These are phyloP conservation scores for Heteronetta atricapilla DNA, from an alignment of 2,113 vertebrate genomes.

Conservation along the genomic window DNA sequence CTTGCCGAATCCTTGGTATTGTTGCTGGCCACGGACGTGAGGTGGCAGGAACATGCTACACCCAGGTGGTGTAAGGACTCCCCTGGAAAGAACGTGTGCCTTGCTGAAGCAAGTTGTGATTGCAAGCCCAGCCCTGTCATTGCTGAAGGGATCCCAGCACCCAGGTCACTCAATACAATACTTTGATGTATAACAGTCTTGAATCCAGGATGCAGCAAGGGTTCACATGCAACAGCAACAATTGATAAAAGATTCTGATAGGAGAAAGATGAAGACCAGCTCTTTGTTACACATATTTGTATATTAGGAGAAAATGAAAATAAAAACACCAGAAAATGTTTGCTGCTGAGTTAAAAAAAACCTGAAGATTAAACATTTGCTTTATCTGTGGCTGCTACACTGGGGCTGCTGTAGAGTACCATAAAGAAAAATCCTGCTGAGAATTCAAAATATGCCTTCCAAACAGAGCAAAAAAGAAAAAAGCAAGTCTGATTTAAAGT, in stretches of 20 bases:
- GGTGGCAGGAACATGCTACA: not conserved
- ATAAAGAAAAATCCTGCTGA: not conserved
- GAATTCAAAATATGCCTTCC: not conserved
- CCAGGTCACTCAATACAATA: not conserved
- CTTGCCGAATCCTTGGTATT: not conserved
- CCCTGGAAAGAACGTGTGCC: rapidly evolving
- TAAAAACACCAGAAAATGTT: not conserved
- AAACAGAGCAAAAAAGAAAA: not conserved
- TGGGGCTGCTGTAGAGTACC: not conserved
- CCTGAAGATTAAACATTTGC: not conserved
- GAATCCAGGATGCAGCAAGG: not conserved
- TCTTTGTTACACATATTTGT: not conserved
- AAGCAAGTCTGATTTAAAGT: not conserved
- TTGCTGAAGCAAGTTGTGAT: not conserved
- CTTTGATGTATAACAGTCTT: not conserved
- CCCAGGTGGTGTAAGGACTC: not conserved
- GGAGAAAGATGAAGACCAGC: not conserved
- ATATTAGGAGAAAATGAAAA: not conserved
- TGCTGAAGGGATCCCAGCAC: not conserved
- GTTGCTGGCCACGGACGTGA: not conserved
- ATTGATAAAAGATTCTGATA: not conserved
- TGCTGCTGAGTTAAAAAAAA: not conserved
- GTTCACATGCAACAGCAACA: not conserved
- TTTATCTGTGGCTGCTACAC: not conserved
- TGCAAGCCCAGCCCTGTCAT: not conserved